Percentiles rank a stretch among this genome's conserved stretches.
Conservation (phyloP, 92 coral and sea anemone genomes). For the Blastomussa wellsi region DNA sequence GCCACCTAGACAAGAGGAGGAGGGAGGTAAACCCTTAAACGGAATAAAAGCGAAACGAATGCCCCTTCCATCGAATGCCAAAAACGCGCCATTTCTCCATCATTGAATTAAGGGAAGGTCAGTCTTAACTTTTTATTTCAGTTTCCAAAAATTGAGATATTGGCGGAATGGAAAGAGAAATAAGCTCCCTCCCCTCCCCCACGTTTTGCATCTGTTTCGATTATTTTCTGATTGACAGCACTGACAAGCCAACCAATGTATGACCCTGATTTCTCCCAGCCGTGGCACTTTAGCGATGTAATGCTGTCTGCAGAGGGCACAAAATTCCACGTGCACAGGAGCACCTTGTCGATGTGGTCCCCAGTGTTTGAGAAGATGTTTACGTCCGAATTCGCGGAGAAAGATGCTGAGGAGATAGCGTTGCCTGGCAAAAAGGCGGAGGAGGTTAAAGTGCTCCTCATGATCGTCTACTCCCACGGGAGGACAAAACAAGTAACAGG, state of each 20-base stretch:
- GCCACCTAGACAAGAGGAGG: too few species aligned
- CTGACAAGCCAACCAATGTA: constrained; percentile 12
- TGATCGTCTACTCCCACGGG: constrained; percentile 54
- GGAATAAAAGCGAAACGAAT: background rate
- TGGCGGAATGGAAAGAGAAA: too few species aligned
- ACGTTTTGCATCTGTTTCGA: too few species aligned
- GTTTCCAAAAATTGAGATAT: too few species aligned
- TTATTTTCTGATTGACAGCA: background rate
- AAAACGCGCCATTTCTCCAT: too few species aligned
- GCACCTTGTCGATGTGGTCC: constrained; percentile 88
- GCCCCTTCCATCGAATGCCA: too few species aligned
- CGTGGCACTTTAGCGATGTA: constrained; percentile 84
- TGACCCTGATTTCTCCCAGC: constrained; percentile 68
- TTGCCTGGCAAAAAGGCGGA: constrained; percentile 71
- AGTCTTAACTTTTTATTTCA: too few species aligned
- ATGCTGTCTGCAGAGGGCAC: constrained; percentile 68
- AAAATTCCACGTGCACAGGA: constrained; percentile 77
- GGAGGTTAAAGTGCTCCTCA: constrained; percentile 62
- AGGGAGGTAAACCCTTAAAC: too few species aligned
- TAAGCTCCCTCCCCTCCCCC: too few species aligned
- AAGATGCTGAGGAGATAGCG: constrained; percentile 55
- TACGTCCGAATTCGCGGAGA: constrained; percentile 70
- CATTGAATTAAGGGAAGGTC: too few species aligned
- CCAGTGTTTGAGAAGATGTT: constrained; percentile 90
- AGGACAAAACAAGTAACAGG: constrained; percentile 62